Evolutionary conservation across 2,888 invertebrate genomes (phyloP).

Genomic region (Xylota sylvarum): DNA sequence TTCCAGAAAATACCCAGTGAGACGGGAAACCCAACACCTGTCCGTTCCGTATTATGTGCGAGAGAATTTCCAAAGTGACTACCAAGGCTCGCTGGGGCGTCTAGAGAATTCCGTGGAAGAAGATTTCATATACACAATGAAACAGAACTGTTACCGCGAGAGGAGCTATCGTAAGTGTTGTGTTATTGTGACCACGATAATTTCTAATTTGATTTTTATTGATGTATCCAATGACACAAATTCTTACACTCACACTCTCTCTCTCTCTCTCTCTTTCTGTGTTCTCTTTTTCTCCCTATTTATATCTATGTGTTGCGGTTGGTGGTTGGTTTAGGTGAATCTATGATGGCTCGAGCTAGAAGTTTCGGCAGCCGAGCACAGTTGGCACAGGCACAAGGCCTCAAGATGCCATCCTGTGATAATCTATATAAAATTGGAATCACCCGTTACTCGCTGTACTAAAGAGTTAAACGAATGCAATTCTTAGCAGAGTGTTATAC

Average conservation of each 20-base stretch:
- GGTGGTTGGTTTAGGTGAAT: slow-evolving; percentile 88
- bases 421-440: slow-evolving; percentile 87
- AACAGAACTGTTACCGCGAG: slow-evolving; percentile 96
- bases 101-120: slow-evolving; percentile 98
- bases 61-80: slow-evolving; percentile 92
- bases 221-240: slow-evolving; percentile 76
- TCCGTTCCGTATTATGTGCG: slow-evolving; percentile 97
- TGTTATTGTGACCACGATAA: slow-evolving; percentile 73
- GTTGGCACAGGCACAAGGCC: slow-evolving; percentile 92
- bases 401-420: slow-evolving; percentile 93
- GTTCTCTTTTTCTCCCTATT: slow-evolving; percentile 53
- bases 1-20: slow-evolving; percentile 87
- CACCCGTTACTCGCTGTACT: slow-evolving; percentile 80
- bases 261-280: slow-evolving; percentile 66
- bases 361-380: slow-evolving; percentile 95
- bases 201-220: slow-evolving; percentile 74
- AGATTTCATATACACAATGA: slow-evolving; percentile 93
- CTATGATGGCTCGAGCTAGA: slow-evolving; percentile 96
- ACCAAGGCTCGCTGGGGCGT: slow-evolving; percentile 93
- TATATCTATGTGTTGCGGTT: slow-evolving; percentile 7
- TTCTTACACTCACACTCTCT: slow-evolving; percentile 69
- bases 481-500: slow-evolving; percentile 10
- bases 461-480: slow-evolving; percentile 37
- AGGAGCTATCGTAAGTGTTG: slow-evolving; percentile 89
- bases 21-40: slow-evolving; percentile 90